These are phyloP conservation scores for Rostratula benghalensis DNA, from an alignment of 2,113 vertebrate species.

Conservation along the genomic window DNA sequence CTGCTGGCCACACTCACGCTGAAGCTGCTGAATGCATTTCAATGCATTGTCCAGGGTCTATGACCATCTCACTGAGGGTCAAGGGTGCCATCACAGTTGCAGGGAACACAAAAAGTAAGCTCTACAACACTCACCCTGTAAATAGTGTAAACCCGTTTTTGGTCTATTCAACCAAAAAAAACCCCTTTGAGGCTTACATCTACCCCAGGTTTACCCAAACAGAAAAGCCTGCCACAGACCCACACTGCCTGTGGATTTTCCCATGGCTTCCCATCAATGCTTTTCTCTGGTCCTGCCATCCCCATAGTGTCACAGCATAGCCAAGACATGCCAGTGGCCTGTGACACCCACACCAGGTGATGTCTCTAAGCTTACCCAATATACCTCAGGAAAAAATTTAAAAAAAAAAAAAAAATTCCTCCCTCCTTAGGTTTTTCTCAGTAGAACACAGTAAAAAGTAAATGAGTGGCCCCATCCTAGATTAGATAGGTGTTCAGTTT, in stretches of 20 bases:
- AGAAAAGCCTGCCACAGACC: not conserved
- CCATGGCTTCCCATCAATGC: not conserved
- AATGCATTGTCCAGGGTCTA: too few relatives aligned
- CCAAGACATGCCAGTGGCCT: not conserved
- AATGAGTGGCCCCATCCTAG: not conserved
- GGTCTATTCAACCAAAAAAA: not conserved
- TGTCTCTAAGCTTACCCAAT: not conserved
- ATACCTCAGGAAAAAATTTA: not conserved
- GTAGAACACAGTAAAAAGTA: not conserved
- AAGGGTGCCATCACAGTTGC: rapidly evolving
- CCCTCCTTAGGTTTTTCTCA: not conserved
- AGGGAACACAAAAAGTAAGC: not conserved
- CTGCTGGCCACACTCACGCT: not conserved
- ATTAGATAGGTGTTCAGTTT: not conserved
- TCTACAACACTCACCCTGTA: rapidly evolving
- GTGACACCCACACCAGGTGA: not conserved
- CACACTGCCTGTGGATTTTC: not conserved
- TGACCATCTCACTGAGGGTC: not conserved
- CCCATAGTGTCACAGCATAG: not conserved
- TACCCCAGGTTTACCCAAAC: not conserved
- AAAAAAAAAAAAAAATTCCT: not conserved
- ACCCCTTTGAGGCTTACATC: not conserved
- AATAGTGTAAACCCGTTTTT: not conserved
- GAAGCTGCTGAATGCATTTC: not conserved
- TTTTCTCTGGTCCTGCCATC: rapidly evolving